Evolutionary conservation across 2,797 vertebrate genomes (phyloP), one percentile per base, ranked within the genome.

Genomic region (Peromyscus aztecus): DNA sequence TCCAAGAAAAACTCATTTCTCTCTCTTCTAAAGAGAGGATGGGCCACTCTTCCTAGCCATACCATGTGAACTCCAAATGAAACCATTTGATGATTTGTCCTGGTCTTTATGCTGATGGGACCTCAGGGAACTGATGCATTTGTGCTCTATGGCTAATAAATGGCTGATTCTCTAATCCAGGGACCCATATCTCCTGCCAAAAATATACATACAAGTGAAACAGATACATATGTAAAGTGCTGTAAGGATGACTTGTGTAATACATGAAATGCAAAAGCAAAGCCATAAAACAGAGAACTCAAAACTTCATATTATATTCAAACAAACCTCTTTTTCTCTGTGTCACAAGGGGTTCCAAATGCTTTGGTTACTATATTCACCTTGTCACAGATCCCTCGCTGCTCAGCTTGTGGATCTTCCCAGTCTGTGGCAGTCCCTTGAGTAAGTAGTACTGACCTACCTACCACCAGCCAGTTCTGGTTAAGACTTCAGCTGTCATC

Each of bases 401-500:
- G 8, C 24, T 34, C 76, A 90, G 78, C 29, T 5, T 29, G 16
- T 8, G 46, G 34, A 59, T 27, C n/a, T 23, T 13, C 14, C 65
- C 0, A 8, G 19, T 37, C 29, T 52, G 1, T 2, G 43, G 49
- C 69, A 40, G 29, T 89, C 24, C 55, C 19, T 78, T 24, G 24
- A 73, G 24, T 43, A 59, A n/a, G 43, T 2, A 29, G 27, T 43
- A 76, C 31, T 73, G n/a, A 59, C 57, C 14, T 46, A n/a, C 29
- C n/a, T 46, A 16, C n/a, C 31, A 52, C 24, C 31, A 86, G 31
- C n/a, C 65, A 46, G 34, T 21, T 91, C 6, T 16, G 14, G 11
- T 67, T 65, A 55, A 34, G 85, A 94, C 71, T 75, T 63, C 57
- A 89, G 43, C 27, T 88, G 29, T 73, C 85, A 90, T 10, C 19